Percentiles rank a stretch among this genome's conserved stretches.
Evolutionary conservation across 92 coral and sea anemone genomes (phyloP).

Genomic region (Siderastrea radians): DNA sequence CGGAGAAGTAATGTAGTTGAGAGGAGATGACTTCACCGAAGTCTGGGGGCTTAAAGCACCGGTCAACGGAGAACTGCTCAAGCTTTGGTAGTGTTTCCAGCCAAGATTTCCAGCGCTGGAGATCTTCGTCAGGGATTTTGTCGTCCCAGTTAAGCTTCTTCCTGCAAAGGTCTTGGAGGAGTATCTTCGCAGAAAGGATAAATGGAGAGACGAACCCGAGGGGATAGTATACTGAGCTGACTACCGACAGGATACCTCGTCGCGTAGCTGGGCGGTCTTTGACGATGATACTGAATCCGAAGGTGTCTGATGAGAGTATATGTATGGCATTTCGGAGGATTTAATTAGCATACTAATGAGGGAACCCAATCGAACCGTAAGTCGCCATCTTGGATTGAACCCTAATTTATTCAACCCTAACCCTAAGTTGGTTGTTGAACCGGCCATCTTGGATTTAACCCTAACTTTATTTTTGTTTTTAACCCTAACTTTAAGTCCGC

Average conservation of each 20-base stretch:
- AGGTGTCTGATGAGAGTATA: not conserved
- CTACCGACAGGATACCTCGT: slow-evolving; percentile 14
- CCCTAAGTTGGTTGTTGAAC: too few species aligned
- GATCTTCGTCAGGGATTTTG: not conserved
- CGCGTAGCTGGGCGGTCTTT: slow-evolving; percentile 7
- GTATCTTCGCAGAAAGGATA: not conserved
- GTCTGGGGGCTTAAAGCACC: not conserved
- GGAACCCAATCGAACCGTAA: too few species aligned
- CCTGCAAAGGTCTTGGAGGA: slow-evolving; percentile 31
- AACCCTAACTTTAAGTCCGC: too few species aligned
- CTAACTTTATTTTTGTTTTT: too few species aligned
- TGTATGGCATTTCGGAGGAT: too few species aligned
- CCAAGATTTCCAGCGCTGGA: slow-evolving; percentile 7
- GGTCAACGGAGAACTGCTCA: not conserved
- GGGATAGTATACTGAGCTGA: slow-evolving; percentile 19
- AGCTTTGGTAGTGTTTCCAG: not conserved
- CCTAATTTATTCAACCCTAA: too few species aligned
- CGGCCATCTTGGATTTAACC: too few species aligned
- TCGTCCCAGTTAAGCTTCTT: slow-evolving; percentile 24
- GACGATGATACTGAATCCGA: not conserved
- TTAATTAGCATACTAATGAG: too few species aligned
- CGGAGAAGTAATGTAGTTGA: slow-evolving; percentile 48
- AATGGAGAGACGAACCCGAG: slow-evolving; percentile 31
- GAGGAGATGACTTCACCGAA: too few species aligned
- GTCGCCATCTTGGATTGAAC: too few species aligned